These are phyloP conservation scores for Diploptera punctata DNA, from an alignment of 2,888 invertebrate genomes.

Conservation along the genomic window DNA sequence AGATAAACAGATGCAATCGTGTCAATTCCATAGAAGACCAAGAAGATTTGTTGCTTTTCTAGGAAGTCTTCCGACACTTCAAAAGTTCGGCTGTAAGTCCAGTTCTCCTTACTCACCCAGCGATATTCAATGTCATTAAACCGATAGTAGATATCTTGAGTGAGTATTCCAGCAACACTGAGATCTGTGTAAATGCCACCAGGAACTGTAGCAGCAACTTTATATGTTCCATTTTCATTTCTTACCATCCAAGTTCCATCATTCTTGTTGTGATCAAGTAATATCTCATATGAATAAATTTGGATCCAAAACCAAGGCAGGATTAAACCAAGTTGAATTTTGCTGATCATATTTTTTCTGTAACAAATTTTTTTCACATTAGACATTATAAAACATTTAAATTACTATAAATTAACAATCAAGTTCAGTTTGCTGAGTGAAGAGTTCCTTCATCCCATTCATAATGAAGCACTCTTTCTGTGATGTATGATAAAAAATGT, in stretches of 20 bases:
- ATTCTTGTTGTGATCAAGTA: not conserved
- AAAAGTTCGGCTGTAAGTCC: conserved; percentile 77
- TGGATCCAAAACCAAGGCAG: too few species aligned
- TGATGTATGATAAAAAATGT: too few species aligned
- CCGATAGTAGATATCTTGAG: conserved; percentile 66
- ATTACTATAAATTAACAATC: too few species aligned
- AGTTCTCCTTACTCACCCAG: conserved; percentile 83
- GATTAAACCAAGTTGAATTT: too few species aligned
- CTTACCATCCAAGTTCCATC: conserved; percentile 17
- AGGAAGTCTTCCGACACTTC: conserved; percentile 59
- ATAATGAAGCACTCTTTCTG: too few species aligned
- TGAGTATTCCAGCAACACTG: conserved; percentile 61
- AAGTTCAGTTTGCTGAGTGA: too few species aligned
- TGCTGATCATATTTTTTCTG: too few species aligned
- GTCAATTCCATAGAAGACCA: conserved; percentile 87
- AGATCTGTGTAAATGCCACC: conserved; percentile 83
- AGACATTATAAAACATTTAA: too few species aligned
- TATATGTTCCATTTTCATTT: conserved; percentile 24
- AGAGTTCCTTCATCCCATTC: too few species aligned
- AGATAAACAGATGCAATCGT: conserved; percentile 78
- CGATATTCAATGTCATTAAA: conserved; percentile 80
- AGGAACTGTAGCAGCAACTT: conserved; percentile 68
- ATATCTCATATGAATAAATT: too few species aligned
- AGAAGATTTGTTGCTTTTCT: conserved; percentile 50
- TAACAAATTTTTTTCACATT: too few species aligned